These are phyloP conservation scores for Sarcophaga carnaria DNA, from an alignment of 2,888 invertebrate species.

Conservation along the genomic window DNA sequence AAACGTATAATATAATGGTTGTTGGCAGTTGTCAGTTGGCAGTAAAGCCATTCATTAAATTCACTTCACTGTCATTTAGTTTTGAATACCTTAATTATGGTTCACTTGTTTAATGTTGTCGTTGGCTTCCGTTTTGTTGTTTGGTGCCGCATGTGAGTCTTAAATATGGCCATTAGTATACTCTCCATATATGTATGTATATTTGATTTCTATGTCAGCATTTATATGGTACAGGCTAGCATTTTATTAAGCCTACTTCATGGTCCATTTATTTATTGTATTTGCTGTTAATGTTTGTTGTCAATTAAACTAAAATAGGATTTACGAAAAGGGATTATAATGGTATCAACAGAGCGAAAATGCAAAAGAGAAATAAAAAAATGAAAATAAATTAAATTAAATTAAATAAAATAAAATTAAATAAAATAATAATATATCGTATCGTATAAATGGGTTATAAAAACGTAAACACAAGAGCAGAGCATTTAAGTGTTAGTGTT, in stretches of 20 bases:
- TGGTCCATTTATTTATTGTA: constrained; percentile 37
- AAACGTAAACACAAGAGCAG: no score
- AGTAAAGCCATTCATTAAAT: constrained; percentile 7
- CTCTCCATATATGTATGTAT: neutral
- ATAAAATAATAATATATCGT: constrained; percentile 18
- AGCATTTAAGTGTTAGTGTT: no score
- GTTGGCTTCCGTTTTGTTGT: constrained; percentile 14
- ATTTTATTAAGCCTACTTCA: constrained; percentile 47
- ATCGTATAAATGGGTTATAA: no score
- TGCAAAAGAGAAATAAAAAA: no score
- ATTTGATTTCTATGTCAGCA: constrained; percentile 17
- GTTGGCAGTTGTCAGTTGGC: no score
- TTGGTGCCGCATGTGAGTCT: neutral
- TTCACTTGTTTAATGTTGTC: constrained; percentile 30
- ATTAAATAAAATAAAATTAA: constrained; percentile 35
- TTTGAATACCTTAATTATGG: constrained; percentile 24
- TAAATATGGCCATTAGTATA: neutral
- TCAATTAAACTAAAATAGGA: constrained; percentile 61
- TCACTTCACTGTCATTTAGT: constrained; percentile 11
- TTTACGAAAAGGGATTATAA: constrained; percentile 64
- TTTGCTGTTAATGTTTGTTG: constrained; percentile 55
- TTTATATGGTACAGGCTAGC: neutral
- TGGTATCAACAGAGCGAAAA: constrained; percentile 50
- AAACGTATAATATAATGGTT: no score
- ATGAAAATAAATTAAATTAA: constrained; percentile 36